Percentiles rank a stretch among this genome's conserved stretches.
These are phyloP conservation scores for Axinella damicornis DNA, from an alignment of 37 sponge, comb jelly and placozoan species.

Conservation along the genomic window DNA sequence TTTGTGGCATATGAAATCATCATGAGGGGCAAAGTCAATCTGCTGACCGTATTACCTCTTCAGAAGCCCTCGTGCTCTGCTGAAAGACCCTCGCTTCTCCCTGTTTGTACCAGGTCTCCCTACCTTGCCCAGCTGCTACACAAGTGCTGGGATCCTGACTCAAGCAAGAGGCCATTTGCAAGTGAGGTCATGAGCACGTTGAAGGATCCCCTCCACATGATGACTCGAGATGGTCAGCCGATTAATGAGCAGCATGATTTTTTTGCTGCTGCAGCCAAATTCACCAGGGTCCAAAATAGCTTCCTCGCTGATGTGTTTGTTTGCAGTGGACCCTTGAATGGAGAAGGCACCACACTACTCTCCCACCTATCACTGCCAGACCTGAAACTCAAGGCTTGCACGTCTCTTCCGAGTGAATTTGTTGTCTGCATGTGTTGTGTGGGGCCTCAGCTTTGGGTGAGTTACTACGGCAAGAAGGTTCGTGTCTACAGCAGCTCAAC, in stretches of 20 bases:
- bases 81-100: constrained; percentile 43
- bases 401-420: constrained; percentile 36
- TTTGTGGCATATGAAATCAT: constrained; percentile 77
- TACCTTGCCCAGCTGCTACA: constrained; percentile 43
- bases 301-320: constrained; percentile 50
- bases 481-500: constrained; percentile 41
- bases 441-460: constrained; percentile 56
- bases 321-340: constrained; percentile 46
- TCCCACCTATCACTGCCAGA: constrained; percentile 50
- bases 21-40: constrained; percentile 37
- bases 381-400: constrained; percentile 2
- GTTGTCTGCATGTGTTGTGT: constrained; percentile 71
- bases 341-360: constrained; percentile 12
- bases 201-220: constrained; percentile 29
- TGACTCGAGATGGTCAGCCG: constrained; percentile 17
- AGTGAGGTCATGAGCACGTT: constrained; percentile 34
- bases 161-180: constrained; percentile 57
- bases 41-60: constrained; percentile 14
- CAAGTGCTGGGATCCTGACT: constrained; percentile 63
- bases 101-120: constrained; percentile 38
- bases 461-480: constrained; percentile 49
- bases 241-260: constrained; percentile 34
- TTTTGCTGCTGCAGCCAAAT: constrained; percentile 45
- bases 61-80: not conserved
- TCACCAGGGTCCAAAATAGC: constrained; percentile 13